These are phyloP conservation scores for Leptopilina drosophilae DNA, from an alignment of 2,888 invertebrate species.

Conservation along the genomic window DNA sequence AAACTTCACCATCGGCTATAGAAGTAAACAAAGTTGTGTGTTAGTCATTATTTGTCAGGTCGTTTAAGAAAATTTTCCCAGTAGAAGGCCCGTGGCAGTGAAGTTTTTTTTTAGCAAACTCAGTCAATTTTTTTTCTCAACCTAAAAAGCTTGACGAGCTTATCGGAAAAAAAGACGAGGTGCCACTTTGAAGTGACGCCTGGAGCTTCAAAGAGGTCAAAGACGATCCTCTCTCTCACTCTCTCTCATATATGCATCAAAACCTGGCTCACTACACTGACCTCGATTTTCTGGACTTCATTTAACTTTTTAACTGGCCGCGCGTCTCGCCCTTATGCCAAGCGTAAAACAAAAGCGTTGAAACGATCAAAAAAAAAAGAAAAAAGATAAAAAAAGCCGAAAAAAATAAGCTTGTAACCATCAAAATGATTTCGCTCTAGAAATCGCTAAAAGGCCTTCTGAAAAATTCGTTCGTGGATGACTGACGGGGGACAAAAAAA, in stretches of 20 bases:
- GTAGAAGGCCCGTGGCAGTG: background rate
- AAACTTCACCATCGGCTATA: too few species aligned
- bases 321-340: slow-evolving; percentile 5
- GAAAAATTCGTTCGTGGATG: background rate
- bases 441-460: slow-evolving; percentile 5
- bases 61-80: slow-evolving; percentile 15
- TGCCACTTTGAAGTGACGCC: slow-evolving; percentile 33
- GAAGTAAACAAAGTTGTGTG: slow-evolving; percentile 6
- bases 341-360: slow-evolving; percentile 28
- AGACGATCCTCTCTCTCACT: slow-evolving; percentile 17
- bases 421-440: slow-evolving; percentile 17
- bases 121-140: slow-evolving; percentile 24
- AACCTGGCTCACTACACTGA: slow-evolving; percentile 33
- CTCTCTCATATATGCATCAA: background rate
- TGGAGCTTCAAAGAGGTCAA: slow-evolving; percentile 38
- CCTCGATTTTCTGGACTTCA: slow-evolving; percentile 37
- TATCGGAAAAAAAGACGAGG: slow-evolving; percentile 33
- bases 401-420: slow-evolving; percentile 21
- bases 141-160: slow-evolving; percentile 40
- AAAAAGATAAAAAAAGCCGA: too few species aligned
- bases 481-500: background rate
- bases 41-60: slow-evolving; percentile 22
- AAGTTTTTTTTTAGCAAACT: slow-evolving; percentile 10
- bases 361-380: background rate
- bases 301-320: slow-evolving; percentile 21